Conservation (phyloP, 2,113 vertebrate genomes). For the Diadophis punctatus region DNA sequence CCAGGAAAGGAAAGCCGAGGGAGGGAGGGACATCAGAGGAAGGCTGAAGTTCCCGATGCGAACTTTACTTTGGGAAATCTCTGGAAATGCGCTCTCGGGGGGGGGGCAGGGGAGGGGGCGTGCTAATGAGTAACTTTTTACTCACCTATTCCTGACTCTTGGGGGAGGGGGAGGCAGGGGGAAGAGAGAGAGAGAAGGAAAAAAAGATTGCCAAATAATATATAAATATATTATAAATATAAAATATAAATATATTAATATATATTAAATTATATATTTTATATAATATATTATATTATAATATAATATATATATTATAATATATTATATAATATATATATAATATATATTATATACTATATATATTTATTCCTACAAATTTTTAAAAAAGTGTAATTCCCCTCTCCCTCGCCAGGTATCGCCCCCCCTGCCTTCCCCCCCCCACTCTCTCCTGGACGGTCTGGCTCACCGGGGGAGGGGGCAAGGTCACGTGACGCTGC, state of each 20-base stretch:
- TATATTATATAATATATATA: too few species aligned
- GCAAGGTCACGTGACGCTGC: conserved; percentile 74
- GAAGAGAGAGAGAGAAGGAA: neutral
- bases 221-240: too few species aligned
- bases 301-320: too few species aligned
- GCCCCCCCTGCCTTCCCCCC: neutral
- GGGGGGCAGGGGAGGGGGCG: fast-evolving
- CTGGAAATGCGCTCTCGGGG: neutral
- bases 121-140: neutral
- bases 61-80: neutral
- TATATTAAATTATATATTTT: too few species aligned
- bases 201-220: neutral
- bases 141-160: neutral
- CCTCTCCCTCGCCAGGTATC: neutral
- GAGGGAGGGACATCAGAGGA: neutral
- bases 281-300: too few species aligned
- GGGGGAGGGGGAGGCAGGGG: neutral
- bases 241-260: too few species aligned
- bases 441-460: neutral
- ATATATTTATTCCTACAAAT: too few species aligned
- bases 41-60: neutral
- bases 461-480: neutral
- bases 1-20: neutral
- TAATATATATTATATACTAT: too few species aligned
- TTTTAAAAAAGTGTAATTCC: neutral